Percentiles rank a stretch among this genome's conserved stretches.
phyloP scores from a whole-genome alignment of 1,140 invertebrate genomes.

The Hetaerina americana region DNA sequence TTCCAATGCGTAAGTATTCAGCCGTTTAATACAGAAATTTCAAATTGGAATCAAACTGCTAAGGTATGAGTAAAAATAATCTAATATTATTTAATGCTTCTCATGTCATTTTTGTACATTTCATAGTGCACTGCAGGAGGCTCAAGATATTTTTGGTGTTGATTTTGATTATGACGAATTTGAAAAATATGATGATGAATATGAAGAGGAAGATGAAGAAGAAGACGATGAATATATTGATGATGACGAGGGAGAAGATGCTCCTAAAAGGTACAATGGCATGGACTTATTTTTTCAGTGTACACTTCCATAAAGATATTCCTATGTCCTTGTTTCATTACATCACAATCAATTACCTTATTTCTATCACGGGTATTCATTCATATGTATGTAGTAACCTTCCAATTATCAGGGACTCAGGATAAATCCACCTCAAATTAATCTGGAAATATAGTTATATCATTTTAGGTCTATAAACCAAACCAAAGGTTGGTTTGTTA shows the following conservation, averaged over 20 bases:
- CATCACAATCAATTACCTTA: background rate
- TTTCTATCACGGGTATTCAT: slow-evolving; percentile 2
- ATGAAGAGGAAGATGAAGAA: slow-evolving; percentile 70
- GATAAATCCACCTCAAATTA: too few species aligned
- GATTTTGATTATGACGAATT: slow-evolving; percentile 98
- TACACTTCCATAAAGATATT: background rate
- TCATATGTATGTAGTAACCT: slow-evolving; percentile 12
- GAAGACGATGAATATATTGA: slow-evolving; percentile 63
- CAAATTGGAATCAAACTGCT: too few species aligned
- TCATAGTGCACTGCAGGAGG: slow-evolving; percentile 80
- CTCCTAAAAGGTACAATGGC: slow-evolving; percentile 11
- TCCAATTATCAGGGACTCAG: too few species aligned
- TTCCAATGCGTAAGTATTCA: slow-evolving; percentile 65
- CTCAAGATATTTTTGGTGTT: slow-evolving; percentile 98
- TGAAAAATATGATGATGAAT: slow-evolving; percentile 74
- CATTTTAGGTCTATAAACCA: too few species aligned
- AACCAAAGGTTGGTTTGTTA: too few species aligned
- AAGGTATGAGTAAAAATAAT: too few species aligned
- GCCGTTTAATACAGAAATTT: too few species aligned
- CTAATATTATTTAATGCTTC: background rate
- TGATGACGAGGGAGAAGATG: slow-evolving; percentile 41
- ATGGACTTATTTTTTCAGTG: slow-evolving; percentile 4
- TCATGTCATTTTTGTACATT: slow-evolving; percentile 13
- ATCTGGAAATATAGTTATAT: too few species aligned
- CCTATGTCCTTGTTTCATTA: background rate